Conservation (phyloP, 2,113 vertebrate species). For the Alectura lathami region DNA sequence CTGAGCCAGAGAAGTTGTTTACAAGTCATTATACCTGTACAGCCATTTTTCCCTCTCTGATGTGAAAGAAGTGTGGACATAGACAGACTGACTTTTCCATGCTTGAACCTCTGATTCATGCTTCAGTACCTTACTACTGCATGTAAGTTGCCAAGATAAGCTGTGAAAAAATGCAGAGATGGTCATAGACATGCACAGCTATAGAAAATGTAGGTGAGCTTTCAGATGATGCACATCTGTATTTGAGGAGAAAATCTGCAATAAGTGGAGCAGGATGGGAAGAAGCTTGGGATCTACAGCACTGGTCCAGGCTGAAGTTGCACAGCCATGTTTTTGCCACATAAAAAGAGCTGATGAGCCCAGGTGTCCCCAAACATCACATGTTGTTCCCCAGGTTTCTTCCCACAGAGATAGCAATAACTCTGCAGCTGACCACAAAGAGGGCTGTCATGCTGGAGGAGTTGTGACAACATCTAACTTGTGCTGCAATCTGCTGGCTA, state of each 20-base stretch:
- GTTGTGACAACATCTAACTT: background rate
- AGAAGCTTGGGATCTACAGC: background rate
- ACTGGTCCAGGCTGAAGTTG: background rate
- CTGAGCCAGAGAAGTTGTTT: background rate
- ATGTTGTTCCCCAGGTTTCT: background rate
- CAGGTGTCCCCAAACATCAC: background rate
- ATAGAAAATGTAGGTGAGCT: background rate
- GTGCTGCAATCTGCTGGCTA: background rate
- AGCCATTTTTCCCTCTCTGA: background rate
- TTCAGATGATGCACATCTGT: background rate
- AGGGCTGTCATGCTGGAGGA: background rate
- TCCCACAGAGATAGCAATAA: background rate
- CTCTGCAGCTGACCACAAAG: background rate
- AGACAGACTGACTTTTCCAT: background rate
- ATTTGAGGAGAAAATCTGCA: background rate
- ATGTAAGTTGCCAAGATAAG: background rate
- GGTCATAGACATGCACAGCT: background rate
- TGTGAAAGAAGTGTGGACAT: background rate
- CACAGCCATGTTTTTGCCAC: background rate
- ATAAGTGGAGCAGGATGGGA: background rate
- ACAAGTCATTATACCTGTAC: background rate
- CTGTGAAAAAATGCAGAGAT: background rate
- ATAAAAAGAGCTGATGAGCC: background rate
- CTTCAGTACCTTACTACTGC: background rate
- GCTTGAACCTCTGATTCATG: background rate